Percentiles rank a stretch among this genome's conserved stretches.
phyloP scores from a whole-genome alignment of 2,888 invertebrate genomes.

The Ecliptopera silaceata region DNA sequence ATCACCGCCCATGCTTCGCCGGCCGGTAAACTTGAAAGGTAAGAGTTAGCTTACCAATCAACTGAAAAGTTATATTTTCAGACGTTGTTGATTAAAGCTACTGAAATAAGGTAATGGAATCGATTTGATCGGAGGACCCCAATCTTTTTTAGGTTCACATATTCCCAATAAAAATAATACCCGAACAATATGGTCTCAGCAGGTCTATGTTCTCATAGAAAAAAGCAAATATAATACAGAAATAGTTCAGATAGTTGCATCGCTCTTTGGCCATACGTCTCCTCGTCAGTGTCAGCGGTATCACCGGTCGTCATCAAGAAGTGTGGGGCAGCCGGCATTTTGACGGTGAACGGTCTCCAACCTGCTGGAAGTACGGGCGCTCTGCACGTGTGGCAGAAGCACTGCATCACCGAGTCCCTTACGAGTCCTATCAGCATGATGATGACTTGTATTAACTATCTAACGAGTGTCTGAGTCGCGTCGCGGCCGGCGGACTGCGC shows the following conservation, averaged over 20 bases:
- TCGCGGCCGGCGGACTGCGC: constrained; percentile 84
- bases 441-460: constrained; percentile 75
- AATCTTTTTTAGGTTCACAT: not conserved
- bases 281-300: constrained; percentile 54
- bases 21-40: constrained; percentile 36
- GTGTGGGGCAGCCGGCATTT: constrained; percentile 20
- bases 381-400: constrained; percentile 96
- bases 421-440: constrained; percentile 94
- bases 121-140: not conserved
- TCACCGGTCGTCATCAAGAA: constrained; percentile 48
- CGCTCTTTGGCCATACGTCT: constrained; percentile 56
- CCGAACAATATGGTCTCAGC: not conserved
- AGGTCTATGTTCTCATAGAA: not conserved
- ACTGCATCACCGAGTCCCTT: constrained; percentile 95
- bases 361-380: constrained; percentile 90
- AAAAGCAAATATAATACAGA: constrained; percentile 13
- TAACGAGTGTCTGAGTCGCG: constrained; percentile 76
- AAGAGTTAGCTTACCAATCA: not conserved
- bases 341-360: constrained; percentile 72
- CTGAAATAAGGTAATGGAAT: not conserved
- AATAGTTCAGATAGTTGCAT: constrained; percentile 32
- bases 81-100: not conserved
- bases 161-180: not conserved
- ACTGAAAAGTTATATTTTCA: not conserved
- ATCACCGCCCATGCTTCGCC: constrained; percentile 41